phyloP scores from a whole-genome alignment of 2,113 vertebrate genomes.

The Brienomyrus longianalis region DNA sequence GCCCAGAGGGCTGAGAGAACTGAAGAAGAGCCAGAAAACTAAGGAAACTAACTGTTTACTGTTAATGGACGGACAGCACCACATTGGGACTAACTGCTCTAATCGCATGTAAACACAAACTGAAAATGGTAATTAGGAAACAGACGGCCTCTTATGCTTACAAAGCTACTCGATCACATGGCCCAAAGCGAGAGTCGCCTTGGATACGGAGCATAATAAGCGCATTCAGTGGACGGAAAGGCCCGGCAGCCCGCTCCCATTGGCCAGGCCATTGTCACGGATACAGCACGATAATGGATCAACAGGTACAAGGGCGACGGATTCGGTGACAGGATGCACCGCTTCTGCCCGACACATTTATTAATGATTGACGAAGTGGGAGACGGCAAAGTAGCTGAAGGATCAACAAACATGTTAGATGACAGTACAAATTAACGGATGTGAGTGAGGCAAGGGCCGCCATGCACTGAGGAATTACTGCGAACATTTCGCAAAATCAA shows the following conservation, averaged over 20 bases:
- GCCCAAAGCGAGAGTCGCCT: slow-evolving; percentile 37
- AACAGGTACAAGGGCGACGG: slow-evolving; percentile 32
- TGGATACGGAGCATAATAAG: slow-evolving; percentile 40
- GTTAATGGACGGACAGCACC: background rate
- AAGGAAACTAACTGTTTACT: background rate
- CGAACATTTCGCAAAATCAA: background rate
- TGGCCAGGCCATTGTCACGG: slow-evolving; percentile 20
- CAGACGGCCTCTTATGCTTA: slow-evolving; percentile 38
- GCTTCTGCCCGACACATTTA: slow-evolving; percentile 42
- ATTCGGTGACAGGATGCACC: slow-evolving; percentile 49
- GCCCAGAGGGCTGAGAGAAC: background rate
- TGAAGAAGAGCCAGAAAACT: background rate
- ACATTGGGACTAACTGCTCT: slow-evolving; percentile 30
- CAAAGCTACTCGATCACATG: slow-evolving; percentile 49
- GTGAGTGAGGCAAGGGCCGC: too few species aligned
- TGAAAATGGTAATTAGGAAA: slow-evolving; percentile 40
- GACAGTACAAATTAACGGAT: background rate
- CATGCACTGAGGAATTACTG: background rate
- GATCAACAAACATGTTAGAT: background rate
- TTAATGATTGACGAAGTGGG: slow-evolving; percentile 61
- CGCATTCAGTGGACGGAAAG: slow-evolving; percentile 38
- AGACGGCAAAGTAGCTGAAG: background rate
- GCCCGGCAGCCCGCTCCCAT: slow-evolving; percentile 28
- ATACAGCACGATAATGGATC: slow-evolving; percentile 35
- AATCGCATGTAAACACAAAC: slow-evolving; percentile 32